phyloP scores from a whole-genome alignment of 1,140 invertebrate genomes.

The Pseudomyrmex flavicornis region DNA sequence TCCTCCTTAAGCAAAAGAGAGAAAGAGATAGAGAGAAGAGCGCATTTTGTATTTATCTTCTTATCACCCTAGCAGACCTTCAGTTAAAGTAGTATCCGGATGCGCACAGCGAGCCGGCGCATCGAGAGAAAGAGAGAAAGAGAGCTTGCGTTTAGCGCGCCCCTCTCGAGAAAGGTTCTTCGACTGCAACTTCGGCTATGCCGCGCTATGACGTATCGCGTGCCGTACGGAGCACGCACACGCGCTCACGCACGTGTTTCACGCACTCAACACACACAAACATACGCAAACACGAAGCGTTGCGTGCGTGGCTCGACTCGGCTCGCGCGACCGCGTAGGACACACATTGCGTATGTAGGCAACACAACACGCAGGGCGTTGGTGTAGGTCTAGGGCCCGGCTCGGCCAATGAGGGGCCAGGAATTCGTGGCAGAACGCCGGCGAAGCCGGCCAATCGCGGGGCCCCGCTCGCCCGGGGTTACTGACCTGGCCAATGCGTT shows the following conservation, averaged over 20 bases:
- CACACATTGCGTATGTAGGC: constrained; percentile 60
- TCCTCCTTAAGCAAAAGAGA: no score
- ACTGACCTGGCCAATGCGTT: constrained; percentile 85
- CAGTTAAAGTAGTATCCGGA: constrained; percentile 46
- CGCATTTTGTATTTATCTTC: constrained; percentile 18
- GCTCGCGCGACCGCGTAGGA: constrained; percentile 57
- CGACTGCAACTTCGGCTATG: constrained; percentile 60
- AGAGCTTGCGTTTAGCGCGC: constrained; percentile 20
- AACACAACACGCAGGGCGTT: constrained; percentile 75
- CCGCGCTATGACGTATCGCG: constrained; percentile 73
- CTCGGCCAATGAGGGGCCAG: constrained; percentile 82
- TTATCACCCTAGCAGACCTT: constrained; percentile 34
- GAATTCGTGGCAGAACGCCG: constrained; percentile 82
- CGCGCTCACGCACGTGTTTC: constrained; percentile 32
- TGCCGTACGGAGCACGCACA: constrained; percentile 71
- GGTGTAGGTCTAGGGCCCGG: constrained; percentile 85
- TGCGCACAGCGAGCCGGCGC: not conserved
- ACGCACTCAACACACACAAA: constrained; percentile 4
- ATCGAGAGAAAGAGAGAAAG: not conserved
- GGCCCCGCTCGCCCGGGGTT: constrained; percentile 79
- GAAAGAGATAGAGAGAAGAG: no score
- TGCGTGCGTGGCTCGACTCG: constrained; percentile 32
- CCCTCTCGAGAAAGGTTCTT: constrained; percentile 37
- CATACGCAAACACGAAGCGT: constrained; percentile 19
- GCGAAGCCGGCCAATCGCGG: constrained; percentile 82